Percentiles rank a stretch among this genome's conserved stretches.
These are phyloP conservation scores for Triplophysa tibetana DNA, from an alignment of 2,113 vertebrate species.

Conservation along the genomic window DNA sequence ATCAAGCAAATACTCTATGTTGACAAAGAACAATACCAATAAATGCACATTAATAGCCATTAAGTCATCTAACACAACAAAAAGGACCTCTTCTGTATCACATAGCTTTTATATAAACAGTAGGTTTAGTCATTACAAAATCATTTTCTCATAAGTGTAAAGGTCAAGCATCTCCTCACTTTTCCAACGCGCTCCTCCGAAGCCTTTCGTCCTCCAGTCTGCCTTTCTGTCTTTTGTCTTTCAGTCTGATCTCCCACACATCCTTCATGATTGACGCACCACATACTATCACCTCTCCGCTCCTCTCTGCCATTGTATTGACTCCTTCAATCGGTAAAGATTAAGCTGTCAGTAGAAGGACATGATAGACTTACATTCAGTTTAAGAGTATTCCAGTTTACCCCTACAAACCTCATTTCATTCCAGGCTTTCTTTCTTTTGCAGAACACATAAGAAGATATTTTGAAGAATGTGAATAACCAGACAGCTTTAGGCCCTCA, in stretches of 20 bases:
- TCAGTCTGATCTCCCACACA: conserved; percentile 50
- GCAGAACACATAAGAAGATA: no score
- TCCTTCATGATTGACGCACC: conserved; percentile 46
- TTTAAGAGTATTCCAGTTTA: conserved; percentile 6
- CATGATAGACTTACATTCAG: background rate
- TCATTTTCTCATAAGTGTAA: background rate
- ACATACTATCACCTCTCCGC: conserved; percentile 19
- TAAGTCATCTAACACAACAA: no score
- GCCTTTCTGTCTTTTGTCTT: conserved; percentile 21
- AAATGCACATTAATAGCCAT: no score
- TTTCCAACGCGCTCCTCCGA: conserved; percentile 39
- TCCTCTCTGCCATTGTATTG: conserved; percentile 24
- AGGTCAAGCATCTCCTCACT: conserved; percentile 24
- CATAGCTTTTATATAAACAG: background rate
- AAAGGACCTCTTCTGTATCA: background rate
- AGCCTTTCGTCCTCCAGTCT: conserved; percentile 24
- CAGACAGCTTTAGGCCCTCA: no score
- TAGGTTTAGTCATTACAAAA: no score
- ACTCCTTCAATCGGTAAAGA: background rate
- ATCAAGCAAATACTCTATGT: no score
- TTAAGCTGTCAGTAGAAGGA: conserved; percentile 1
- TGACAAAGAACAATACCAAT: no score
- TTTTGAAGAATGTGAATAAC: no score
- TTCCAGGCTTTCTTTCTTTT: no score
- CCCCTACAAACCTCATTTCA: background rate